Evolutionary conservation across 2,113 vertebrate genomes (phyloP).

Genomic region (Actenoides lindsayi): DNA sequence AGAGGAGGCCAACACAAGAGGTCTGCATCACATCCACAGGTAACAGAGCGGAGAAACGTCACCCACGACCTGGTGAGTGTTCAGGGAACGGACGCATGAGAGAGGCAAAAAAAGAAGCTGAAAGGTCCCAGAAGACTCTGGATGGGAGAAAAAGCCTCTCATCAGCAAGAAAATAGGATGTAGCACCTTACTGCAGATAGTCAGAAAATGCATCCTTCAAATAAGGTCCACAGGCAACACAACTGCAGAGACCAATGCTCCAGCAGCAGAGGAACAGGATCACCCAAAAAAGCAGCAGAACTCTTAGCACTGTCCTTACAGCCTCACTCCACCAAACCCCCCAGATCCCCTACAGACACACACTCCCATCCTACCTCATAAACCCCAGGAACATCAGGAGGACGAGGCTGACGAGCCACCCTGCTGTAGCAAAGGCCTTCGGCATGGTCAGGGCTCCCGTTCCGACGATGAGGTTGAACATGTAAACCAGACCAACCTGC

Average conservation of each 20-base stretch:
- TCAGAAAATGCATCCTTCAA: background rate
- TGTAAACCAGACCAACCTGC: conserved; percentile 97
- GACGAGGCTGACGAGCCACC: conserved; percentile 92
- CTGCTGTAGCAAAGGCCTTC: conserved; percentile 91
- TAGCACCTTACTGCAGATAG: background rate
- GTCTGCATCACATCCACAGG: background rate
- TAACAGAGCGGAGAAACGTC: background rate
- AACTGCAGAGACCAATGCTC: background rate
- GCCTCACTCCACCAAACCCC: background rate
- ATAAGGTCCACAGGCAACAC: background rate
- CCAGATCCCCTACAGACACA: background rate
- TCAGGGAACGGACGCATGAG: background rate
- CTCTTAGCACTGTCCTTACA: background rate
- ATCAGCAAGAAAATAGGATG: background rate
- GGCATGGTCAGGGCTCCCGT: conserved; percentile 98
- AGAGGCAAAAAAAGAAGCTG: background rate
- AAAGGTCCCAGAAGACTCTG: background rate
- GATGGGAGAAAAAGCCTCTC: background rate
- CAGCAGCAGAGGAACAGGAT: background rate
- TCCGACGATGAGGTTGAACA: conserved; percentile 98
- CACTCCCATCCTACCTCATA: conserved; percentile 85
- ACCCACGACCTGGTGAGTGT: background rate
- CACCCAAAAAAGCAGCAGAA: background rate
- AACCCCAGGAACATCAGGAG: conserved; percentile 91
- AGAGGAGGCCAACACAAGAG: background rate